Evolutionary conservation across 2,888 invertebrate genomes (phyloP).

Genomic region (Aphidoletes aphidimyza): DNA sequence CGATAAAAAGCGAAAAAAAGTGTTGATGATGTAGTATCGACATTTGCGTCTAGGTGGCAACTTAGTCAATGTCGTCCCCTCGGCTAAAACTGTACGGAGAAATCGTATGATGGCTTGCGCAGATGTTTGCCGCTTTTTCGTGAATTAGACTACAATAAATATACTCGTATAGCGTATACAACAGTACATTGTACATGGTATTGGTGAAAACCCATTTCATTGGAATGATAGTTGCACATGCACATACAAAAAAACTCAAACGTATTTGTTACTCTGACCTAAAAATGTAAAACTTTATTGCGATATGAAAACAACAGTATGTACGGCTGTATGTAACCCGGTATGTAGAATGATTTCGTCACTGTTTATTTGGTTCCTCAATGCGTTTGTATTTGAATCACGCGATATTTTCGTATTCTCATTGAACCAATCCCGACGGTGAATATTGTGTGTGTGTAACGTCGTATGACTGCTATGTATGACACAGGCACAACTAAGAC

Average conservation of each 20-base stretch:
- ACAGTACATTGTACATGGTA: not conserved
- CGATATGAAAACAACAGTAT: conserved; percentile 29
- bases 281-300: not conserved
- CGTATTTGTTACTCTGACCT: conserved; percentile 16
- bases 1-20: too few relatives aligned
- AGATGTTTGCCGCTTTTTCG: conserved; percentile 50
- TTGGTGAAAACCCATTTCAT: too few relatives aligned
- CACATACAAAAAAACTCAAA: not conserved
- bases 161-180: not conserved
- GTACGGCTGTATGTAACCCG: not conserved
- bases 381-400: conserved; percentile 10
- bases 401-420: not conserved
- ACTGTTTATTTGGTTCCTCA: not conserved
- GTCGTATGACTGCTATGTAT: not conserved
- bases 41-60: too few relatives aligned
- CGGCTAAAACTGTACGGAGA: not conserved
- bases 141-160: not conserved
- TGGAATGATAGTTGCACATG: not conserved
- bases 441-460: not conserved
- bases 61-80: not conserved
- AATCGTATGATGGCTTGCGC: conserved; percentile 38
- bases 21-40: too few relatives aligned
- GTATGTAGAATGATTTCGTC: conserved; percentile 25
- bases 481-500: not conserved
- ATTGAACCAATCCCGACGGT: conserved; percentile 33